Base-by-base conservation (phyloP, 92 coral and sea anemone species). In the Scolanthus callimorphus region DNA sequence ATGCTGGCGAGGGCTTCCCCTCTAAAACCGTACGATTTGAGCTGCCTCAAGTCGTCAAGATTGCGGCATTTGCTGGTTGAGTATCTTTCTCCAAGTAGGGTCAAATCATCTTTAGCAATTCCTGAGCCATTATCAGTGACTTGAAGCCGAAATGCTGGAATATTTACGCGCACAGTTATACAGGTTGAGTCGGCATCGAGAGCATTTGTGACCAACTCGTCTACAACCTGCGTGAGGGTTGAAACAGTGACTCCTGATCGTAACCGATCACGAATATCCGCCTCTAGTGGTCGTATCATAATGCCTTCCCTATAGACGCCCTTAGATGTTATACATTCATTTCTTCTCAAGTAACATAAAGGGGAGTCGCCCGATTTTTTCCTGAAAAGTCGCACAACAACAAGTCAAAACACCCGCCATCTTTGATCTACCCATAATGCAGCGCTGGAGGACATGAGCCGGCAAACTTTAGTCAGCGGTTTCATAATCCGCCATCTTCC, bases 1-100 rank as follows among this genome's bases (percentile, higher is more conserved):
- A 94, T 63, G 57, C 99, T 94, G 44, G 96, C 96, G 20, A 94
- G 55, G 27, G 99, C 96, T 52, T 94, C 99, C 11, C 99, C 99
- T 61, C 99, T 77, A 54, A 77, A 94, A 0, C 99, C 99, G 65
- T 77, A 76, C 13, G 73, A 81, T 29, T 53, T 76, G 44, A 80
- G 71, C 69, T 68, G 48, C 46, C 77, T 50, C 24, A 94, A 60
- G 49, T 94, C 99, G 58, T 59, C 34, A 47, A 94, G 82, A 20
- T 56, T 66, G 49, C 85, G 94, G 54, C 96, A 89, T 71, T 94
- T 94, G 49, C 99, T 89, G 12, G 94, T 88, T 45, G 80, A 73
- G 59, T 94, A 85, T 47, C 99, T 68, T 47, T 84, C 79, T 39
- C 95, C 99, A 26, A 89, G 69, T 34, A 38, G 65, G 6, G 62